Conservation (phyloP, 2,888 invertebrate species). For the Gisinianus flammeolus region DNA sequence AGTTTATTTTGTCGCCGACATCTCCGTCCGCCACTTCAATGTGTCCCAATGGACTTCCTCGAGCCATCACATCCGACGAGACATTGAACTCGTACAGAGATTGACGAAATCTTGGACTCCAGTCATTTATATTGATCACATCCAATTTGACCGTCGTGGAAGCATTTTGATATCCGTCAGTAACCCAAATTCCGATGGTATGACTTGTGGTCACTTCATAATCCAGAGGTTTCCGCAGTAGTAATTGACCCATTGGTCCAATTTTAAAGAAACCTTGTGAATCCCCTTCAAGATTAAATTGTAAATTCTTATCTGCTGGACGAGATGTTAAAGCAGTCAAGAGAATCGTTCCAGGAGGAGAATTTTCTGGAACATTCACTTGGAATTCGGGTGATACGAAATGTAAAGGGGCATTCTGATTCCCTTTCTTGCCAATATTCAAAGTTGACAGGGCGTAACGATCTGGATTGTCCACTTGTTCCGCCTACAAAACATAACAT, state of each 20-base stretch:
- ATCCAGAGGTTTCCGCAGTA: slow-evolving; percentile 76
- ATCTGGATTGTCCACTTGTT: slow-evolving; percentile 84
- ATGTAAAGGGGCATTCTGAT: slow-evolving; percentile 66
- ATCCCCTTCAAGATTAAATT: slow-evolving; percentile 54
- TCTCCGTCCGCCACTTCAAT: slow-evolving; percentile 90
- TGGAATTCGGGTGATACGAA: slow-evolving; percentile 76
- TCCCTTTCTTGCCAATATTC: slow-evolving; percentile 69
- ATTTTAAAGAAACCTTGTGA: slow-evolving; percentile 51
- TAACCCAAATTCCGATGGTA: slow-evolving; percentile 79
- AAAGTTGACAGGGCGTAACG: slow-evolving; percentile 85
- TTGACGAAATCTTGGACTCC: slow-evolving; percentile 89
- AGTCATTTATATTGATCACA: slow-evolving; percentile 86
- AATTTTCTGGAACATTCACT: slow-evolving; percentile 76
- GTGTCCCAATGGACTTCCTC: slow-evolving; percentile 65
- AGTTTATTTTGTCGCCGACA: slow-evolving; percentile 73
- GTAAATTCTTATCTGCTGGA: slow-evolving; percentile 65
- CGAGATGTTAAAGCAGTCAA: slow-evolving; percentile 72
- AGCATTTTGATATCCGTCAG: slow-evolving; percentile 80
- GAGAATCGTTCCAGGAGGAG: slow-evolving; percentile 75
- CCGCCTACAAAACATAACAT: slow-evolving; percentile 67
- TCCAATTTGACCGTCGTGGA: slow-evolving; percentile 80
- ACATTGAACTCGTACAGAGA: slow-evolving; percentile 80
- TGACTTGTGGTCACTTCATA: slow-evolving; percentile 74
- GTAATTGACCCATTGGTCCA: slow-evolving; percentile 75
- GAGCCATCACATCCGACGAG: slow-evolving; percentile 54